Evolutionary conservation across 92 coral and sea anemone species (phyloP), one percentile per base, ranked within the genome.

Genomic region (Paragorgia papillata): DNA sequence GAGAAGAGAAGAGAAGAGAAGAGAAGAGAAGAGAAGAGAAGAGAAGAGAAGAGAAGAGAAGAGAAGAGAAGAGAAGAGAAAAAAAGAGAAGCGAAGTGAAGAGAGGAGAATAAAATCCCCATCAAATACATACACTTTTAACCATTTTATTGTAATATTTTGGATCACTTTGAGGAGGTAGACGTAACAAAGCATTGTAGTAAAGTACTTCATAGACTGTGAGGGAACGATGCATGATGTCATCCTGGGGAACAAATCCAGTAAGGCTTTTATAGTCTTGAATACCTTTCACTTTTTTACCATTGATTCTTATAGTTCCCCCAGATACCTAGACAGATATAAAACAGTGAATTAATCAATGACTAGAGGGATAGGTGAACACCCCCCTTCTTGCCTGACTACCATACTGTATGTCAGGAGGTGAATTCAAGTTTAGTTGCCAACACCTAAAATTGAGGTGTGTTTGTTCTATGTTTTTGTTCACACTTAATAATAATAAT

Each of bases 191-290:
- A 18, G 97, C 97, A 51, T 89, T 92, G 85, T 89, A 91, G 74
- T 77, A 80, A 21, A 91, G 61, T 1, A 89, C 91, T 41, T 91
- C 97, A 19, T 51, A 39, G 35, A 87, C 90, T 9, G 97, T 89
- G 22, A 91, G 77, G 2, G 88, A 83, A n/a, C 97, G 86, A 74
- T 91, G 97, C 97, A 91, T 91, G 22, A 80, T 81, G 69, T 91
- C 97, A 53, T 91, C 94, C 97, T 91, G 33, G 2, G 77, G 77
- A 48, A 70, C 77, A 50, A 70, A 70, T 30, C 77, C 77, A 26
- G 62, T 50, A 19, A 70, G 27, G 9, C 62, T 18, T 54, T 70
- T 70, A 34, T 70, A 70, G 1, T 70, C 62, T 6, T 70, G 77
- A 28, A 70, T 28, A 9, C 77, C 49, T 1, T 9, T 18, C 43